Percentiles rank a stretch among this genome's conserved stretches.
Conservation (phyloP, 2,888 invertebrate species). For the Dasysyrphus albostriatus region DNA sequence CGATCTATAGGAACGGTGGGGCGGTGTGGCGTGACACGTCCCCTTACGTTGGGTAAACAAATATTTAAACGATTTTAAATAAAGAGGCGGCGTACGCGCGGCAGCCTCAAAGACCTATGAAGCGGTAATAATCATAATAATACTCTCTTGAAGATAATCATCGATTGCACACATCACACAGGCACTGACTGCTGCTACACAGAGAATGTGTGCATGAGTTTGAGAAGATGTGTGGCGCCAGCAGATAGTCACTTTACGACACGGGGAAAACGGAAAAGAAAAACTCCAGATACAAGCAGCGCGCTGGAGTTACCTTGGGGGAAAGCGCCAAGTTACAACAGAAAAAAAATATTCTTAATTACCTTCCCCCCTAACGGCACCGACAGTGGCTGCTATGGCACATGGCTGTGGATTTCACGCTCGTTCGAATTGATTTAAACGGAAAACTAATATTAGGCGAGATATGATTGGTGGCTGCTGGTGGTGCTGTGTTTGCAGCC, state of each 20-base stretch:
- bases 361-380: conserved; percentile 52
- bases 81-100: conserved; percentile 71
- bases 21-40: neutral
- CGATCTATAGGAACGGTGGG: conserved; percentile 1
- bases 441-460: conserved; percentile 73
- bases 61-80: conserved; percentile 67
- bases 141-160: conserved; percentile 72
- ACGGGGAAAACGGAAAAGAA: conserved; percentile 52
- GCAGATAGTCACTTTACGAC: conserved; percentile 44
- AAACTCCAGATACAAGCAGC: conserved; percentile 25
- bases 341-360: conserved; percentile 64
- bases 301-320: conserved; percentile 51
- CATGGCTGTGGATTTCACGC: conserved; percentile 64
- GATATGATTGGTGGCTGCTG: conserved; percentile 69
- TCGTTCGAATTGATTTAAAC: conserved; percentile 73
- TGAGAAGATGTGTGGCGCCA: conserved; percentile 71
- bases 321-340: conserved; percentile 63
- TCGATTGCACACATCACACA: conserved; percentile 66
- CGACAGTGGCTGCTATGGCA: conserved; percentile 33
- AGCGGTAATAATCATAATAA: conserved; percentile 75
- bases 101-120: conserved; percentile 69
- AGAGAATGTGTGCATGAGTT: conserved; percentile 41
- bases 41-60: conserved; percentile 64
- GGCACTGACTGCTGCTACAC: neutral
- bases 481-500: conserved; percentile 46